A percentile compares a stretch with the other conserved stretches of the same genome.
These are phyloP conservation scores for Ophioninae sp. DNA, from an alignment of 2,888 invertebrate genomes.

Conservation along the genomic window DNA sequence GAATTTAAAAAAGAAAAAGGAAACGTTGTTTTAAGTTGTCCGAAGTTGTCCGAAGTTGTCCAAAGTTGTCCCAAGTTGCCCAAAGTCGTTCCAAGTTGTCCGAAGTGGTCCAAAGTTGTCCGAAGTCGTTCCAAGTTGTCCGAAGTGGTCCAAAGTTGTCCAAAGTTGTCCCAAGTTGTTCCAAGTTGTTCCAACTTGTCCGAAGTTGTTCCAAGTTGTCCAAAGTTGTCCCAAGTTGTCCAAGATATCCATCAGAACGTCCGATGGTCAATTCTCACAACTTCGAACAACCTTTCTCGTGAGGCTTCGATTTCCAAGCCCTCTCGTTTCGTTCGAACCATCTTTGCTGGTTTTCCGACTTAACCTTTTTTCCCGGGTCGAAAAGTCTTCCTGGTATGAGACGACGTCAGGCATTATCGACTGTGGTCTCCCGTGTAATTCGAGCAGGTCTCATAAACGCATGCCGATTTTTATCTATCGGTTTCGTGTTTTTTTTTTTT, in stretches of 20 bases:
- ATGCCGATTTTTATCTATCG: conserved; percentile 52
- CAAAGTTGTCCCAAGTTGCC: too few relatives aligned
- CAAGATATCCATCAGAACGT: not conserved
- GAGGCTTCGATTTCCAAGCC: not conserved
- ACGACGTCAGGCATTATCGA: conserved; percentile 5
- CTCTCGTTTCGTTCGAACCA: not conserved
- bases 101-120: too few relatives aligned
- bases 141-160: too few relatives aligned
- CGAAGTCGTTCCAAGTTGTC: too few relatives aligned
- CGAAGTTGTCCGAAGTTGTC: too few relatives aligned
- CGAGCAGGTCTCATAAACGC: conserved; percentile 59
- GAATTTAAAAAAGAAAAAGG: too few relatives aligned
- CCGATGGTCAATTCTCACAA: conserved; percentile 19
- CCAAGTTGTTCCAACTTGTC: too few relatives aligned
- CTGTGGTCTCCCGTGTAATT: conserved; percentile 48
- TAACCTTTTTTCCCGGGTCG: conserved; percentile 1
- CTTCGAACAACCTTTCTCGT: conserved; percentile 23
- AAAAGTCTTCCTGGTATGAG: not conserved
- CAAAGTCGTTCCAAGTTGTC: too few relatives aligned
- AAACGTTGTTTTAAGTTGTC: too few relatives aligned
- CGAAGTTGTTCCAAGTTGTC: not conserved
- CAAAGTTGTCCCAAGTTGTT: too few relatives aligned
- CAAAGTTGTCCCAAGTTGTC: not conserved
- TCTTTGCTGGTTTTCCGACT: not conserved
- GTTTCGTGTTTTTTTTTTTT: conserved; percentile 7